These are phyloP conservation scores for Drosophila pullipes DNA, from an alignment of 2,888 invertebrate species.

Conservation along the genomic window DNA sequence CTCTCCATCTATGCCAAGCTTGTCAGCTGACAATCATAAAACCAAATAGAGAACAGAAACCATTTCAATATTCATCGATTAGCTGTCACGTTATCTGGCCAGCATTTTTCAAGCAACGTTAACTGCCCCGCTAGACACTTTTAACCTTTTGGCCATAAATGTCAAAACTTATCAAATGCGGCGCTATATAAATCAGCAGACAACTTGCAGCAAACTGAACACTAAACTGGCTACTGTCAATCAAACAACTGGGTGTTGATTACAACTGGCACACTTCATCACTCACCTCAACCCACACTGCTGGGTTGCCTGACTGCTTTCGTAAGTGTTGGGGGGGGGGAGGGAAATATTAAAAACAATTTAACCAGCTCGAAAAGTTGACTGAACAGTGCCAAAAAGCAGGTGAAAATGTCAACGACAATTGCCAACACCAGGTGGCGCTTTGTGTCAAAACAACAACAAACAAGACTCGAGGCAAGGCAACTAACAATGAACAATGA, in stretches of 20 bases:
- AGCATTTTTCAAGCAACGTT: constrained; percentile 44
- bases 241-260: constrained; percentile 34
- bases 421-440: constrained; percentile 70
- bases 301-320: neutral
- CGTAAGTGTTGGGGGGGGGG: constrained; percentile 24
- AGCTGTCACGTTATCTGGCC: constrained; percentile 68
- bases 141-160: constrained; percentile 45
- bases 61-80: constrained; percentile 69
- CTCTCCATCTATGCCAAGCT: neutral
- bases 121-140: constrained; percentile 15
- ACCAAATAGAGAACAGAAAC: constrained; percentile 12
- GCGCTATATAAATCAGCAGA: constrained; percentile 59
- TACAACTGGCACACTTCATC: neutral
- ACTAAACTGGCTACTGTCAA: constrained; percentile 49
- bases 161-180: constrained; percentile 59
- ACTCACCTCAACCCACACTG: neutral
- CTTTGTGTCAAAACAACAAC: constrained; percentile 25
- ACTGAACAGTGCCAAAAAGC: constrained; percentile 40
- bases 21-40: constrained; percentile 29
- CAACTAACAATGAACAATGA: constrained; percentile 56
- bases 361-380: constrained; percentile 55
- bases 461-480: constrained; percentile 26
- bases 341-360: constrained; percentile 61
- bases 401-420: constrained; percentile 76
- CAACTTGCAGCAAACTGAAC: constrained; percentile 25